Evolutionary conservation across 2,888 invertebrate species (phyloP), one percentile per base, ranked within the genome.

Genomic region (Melipona beecheii): DNA sequence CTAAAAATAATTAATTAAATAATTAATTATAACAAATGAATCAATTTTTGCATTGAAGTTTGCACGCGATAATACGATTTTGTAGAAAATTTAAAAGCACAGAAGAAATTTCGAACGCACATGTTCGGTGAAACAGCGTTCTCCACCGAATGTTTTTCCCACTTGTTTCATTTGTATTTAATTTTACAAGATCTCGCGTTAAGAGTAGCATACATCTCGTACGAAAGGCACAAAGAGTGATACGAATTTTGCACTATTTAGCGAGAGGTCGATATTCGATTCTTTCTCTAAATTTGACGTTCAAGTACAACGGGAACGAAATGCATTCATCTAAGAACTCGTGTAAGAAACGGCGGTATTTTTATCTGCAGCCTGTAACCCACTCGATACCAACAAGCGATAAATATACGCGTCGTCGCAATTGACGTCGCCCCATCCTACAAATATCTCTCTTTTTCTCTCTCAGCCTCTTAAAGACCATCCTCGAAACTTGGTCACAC

Each of bases 321-420:
- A 80, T 85, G 78, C 81, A 83, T 70, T 21, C 54, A 2, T 2
- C 64, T n/a, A 64, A 78, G 49, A 83, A 83, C 83, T 65, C 9
- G 21, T 11, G 43, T 36, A 81, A 78, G 71, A 66, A 62, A 65
- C 15, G 9, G 24, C 17, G 66, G n/a, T 85, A 78, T 83, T 85
- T 85, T 75, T 83, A 73, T 54, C 58, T n/a, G 13, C 36, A 43
- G 24, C 71, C 49, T 66, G 19, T 17, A 5, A 56, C 27, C 54
- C n/a, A 19, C 36, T 43, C 73, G 43, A 66, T 58, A 58, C 71
- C 64, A 60, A 15, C 43, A 43, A 43, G 43, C 65, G 56, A 75
- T 80, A 75, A 74, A 85, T 84, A 82, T 31, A 58, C 74, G 75
- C 21, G 36, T 76, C 27, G 62, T 71, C 69, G 66, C 52, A 21